phyloP scores from a whole-genome alignment of 2,797 vertebrate species.

The Onychomys leucogaster region DNA sequence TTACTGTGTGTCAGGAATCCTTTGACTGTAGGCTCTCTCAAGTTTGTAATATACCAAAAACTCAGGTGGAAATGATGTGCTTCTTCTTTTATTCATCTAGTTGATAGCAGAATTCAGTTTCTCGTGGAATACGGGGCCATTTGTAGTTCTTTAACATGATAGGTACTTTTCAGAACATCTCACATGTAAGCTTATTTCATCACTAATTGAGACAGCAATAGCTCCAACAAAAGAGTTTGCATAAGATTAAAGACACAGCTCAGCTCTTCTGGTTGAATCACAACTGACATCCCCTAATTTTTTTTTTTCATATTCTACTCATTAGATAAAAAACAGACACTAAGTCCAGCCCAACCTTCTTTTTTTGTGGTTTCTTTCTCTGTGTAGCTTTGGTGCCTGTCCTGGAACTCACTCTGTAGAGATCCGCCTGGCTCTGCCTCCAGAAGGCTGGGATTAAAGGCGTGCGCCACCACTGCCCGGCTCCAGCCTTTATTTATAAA shows the following conservation, averaged over 20 bases:
- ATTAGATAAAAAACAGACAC: constrained; percentile 33
- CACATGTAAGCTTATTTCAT: neutral
- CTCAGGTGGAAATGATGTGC: constrained; percentile 21
- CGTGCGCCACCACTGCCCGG: too few species aligned
- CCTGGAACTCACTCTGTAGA: too few species aligned
- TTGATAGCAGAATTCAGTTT: constrained; percentile 24
- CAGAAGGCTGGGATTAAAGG: too few species aligned
- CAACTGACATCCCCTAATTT: neutral
- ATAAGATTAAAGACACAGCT: neutral
- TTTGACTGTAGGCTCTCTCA: neutral
- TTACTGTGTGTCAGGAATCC: constrained; percentile 39
- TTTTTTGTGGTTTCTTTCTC: too few species aligned
- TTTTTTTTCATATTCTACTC: constrained; percentile 34
- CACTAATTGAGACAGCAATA: neutral
- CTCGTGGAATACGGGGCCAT: neutral
- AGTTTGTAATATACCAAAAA: neutral
- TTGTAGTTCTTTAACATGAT: constrained; percentile 1
- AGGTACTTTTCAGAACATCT: constrained; percentile 24
- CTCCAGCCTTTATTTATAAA: neutral
- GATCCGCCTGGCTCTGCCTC: too few species aligned
- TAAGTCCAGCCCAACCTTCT: neutral
- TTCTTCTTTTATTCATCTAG: constrained; percentile 31
- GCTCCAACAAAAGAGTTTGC: neutral
- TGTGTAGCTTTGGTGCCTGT: too few species aligned
- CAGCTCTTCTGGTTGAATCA: neutral